Evolutionary conservation across 2,113 vertebrate species (phyloP).

Genomic region (Conger conger): DNA sequence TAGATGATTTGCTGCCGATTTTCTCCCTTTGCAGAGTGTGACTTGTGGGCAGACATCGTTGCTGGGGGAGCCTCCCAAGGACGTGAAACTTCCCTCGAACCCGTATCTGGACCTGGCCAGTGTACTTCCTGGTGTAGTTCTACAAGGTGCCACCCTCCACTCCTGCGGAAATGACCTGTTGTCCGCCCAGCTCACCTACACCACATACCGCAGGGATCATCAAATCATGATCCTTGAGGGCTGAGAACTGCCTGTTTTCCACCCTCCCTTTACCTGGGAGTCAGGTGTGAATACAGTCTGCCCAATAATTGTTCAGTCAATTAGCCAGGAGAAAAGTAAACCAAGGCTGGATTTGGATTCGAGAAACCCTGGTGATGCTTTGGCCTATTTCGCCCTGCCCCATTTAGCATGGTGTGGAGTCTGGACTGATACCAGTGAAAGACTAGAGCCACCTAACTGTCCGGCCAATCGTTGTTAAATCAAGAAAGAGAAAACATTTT

Average conservation of each 20-base stretch:
- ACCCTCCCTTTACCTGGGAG: too few species aligned
- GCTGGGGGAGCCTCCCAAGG: slow-evolving; percentile 93
- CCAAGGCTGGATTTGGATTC: too few species aligned
- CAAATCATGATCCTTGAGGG: too few species aligned
- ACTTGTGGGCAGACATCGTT: slow-evolving; percentile 83
- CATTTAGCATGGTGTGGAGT: too few species aligned
- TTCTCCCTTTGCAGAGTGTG: slow-evolving; percentile 60
- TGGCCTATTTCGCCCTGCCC: background rate
- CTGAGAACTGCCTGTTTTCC: too few species aligned
- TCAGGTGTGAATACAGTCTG: too few species aligned
- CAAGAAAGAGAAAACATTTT: background rate
- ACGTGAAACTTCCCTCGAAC: slow-evolving; percentile 90
- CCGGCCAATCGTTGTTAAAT: background rate
- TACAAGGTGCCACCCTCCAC: slow-evolving; percentile 68
- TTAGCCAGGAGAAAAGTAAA: too few species aligned
- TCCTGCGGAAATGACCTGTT: background rate
- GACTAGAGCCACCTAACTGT: too few species aligned
- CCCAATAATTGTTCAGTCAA: too few species aligned
- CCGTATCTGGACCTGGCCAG: slow-evolving; percentile 95
- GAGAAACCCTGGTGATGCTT: background rate
- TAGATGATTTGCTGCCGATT: background rate
- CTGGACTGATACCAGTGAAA: too few species aligned
- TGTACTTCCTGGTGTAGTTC: slow-evolving; percentile 83
- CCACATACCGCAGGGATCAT: too few species aligned
- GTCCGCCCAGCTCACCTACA: too few species aligned